phyloP scores from a whole-genome alignment of 2,888 invertebrate genomes.

The Schizaphis graminum region DNA sequence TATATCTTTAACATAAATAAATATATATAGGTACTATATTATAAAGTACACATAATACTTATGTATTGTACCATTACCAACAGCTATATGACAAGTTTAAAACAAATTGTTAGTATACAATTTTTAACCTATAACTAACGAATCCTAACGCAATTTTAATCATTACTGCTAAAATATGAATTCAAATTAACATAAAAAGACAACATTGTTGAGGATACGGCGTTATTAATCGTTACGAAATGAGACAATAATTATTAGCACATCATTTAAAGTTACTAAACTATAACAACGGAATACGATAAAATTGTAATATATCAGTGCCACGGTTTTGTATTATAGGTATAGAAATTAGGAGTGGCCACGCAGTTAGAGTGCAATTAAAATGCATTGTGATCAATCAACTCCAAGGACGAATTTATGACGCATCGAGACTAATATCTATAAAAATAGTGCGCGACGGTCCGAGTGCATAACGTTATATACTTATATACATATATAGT shows the following conservation, averaged over 20 bases:
- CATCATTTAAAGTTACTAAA: neutral
- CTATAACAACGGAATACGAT: neutral
- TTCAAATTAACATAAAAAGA: neutral
- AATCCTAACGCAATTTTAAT: neutral
- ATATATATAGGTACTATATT: neutral
- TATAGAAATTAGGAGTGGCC: neutral
- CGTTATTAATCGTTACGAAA: neutral
- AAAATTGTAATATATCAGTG: neutral
- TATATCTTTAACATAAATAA: neutral
- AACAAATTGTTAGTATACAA: neutral
- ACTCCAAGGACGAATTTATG: conserved; percentile 57
- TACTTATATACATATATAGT: neutral
- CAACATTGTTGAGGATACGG: neutral
- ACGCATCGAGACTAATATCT: conserved; percentile 33
- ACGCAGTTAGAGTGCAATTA: conserved; percentile 48
- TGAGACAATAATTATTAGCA: neutral
- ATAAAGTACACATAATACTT: neutral
- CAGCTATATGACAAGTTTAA: neutral
- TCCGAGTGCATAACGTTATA: neutral
- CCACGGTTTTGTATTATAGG: neutral
- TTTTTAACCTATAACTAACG: neutral
- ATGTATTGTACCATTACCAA: neutral
- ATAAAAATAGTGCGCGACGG: conserved; percentile 26
- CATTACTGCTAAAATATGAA: neutral
- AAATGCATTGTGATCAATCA: conserved; percentile 62